Percentiles rank a stretch among this genome's conserved stretches.
Conservation (phyloP, 2,113 vertebrate genomes). For the Caranx ignobilis region DNA sequence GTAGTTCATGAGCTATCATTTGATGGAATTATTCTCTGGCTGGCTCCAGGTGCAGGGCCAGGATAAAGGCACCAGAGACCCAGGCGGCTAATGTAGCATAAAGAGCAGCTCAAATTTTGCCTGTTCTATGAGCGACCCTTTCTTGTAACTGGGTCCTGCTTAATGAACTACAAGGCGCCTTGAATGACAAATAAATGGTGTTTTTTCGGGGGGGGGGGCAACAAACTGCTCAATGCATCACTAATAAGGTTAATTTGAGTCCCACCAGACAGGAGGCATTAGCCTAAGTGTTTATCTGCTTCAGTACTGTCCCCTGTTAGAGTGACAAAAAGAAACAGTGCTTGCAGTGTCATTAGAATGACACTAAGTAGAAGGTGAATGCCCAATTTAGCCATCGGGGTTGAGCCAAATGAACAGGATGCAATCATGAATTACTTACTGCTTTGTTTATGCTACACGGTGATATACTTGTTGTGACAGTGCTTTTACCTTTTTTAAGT, state of each 20-base stretch:
- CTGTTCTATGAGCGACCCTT: conserved; percentile 38
- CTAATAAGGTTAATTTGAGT: conserved; percentile 79
- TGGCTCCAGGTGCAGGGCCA: conserved; percentile 62
- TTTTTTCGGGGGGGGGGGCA: conserved; percentile 50
- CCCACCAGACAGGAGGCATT: conserved; percentile 67
- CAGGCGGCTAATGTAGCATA: conserved; percentile 72
- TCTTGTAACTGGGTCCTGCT: conserved; percentile 67
- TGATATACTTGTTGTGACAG: conserved; percentile 8
- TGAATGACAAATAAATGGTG: conserved; percentile 78
- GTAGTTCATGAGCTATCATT: conserved; percentile 55
- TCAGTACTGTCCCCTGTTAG: conserved; percentile 63
- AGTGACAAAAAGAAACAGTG: conserved; percentile 50
- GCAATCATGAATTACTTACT: conserved; percentile 27
- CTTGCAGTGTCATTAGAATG: conserved; percentile 56
- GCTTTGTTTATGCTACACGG: conserved; percentile 8
- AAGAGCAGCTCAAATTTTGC: conserved; percentile 67
- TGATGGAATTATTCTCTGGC: conserved; percentile 54
- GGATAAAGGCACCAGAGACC: conserved; percentile 64
- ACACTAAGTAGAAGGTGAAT: conserved; percentile 62
- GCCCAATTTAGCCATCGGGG: conserved; percentile 55
- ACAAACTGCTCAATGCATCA: conserved; percentile 70
- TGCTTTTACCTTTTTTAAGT: conserved; percentile 12
- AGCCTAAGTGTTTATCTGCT: conserved; percentile 68
- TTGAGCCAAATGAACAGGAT: conserved; percentile 37
- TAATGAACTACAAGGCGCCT: conserved; percentile 72